Percentiles rank a stretch among this genome's conserved stretches.
These are phyloP conservation scores for Arnoldichthys spilopterus DNA, from an alignment of 2,797 vertebrate species.

Conservation along the genomic window DNA sequence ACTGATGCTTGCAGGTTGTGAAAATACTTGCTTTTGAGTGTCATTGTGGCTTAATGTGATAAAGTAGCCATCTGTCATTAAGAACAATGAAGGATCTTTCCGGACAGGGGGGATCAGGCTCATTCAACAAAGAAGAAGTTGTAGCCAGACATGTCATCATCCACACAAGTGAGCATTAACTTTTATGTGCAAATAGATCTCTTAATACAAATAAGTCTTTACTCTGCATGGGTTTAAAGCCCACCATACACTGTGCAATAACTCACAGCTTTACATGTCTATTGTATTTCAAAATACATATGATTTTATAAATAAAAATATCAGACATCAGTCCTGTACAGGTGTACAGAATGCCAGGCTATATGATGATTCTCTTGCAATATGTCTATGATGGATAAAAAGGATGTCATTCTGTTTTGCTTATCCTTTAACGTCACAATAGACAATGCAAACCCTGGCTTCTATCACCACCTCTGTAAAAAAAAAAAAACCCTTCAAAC, in stretches of 20 bases:
- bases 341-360: background rate
- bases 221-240: background rate
- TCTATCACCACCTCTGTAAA: too few relatives aligned
- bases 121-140: slow-evolving; percentile 48
- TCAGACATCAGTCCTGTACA: background rate
- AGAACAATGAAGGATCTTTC: slow-evolving; percentile 73
- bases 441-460: too few relatives aligned
- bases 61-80: slow-evolving; percentile 76
- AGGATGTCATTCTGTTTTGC: background rate
- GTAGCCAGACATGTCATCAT: slow-evolving; percentile 42
- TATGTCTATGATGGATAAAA: background rate
- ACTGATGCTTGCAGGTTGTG: slow-evolving; percentile 83
- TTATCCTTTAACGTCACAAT: background rate
- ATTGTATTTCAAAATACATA: background rate
- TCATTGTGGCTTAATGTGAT: slow-evolving; percentile 77
- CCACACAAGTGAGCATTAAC: slow-evolving; percentile 28
- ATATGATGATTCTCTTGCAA: background rate
- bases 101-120: slow-evolving; percentile 49
- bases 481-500: too few relatives aligned
- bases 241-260: background rate
- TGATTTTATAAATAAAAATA: background rate
- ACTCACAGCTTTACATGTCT: background rate
- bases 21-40: slow-evolving; percentile 84
- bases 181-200: slow-evolving; percentile 28
- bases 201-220: background rate